Evolutionary conservation across 2,888 invertebrate species (phyloP), one percentile per base, ranked within the genome.

Genomic region (Lacanobia oleracea): DNA sequence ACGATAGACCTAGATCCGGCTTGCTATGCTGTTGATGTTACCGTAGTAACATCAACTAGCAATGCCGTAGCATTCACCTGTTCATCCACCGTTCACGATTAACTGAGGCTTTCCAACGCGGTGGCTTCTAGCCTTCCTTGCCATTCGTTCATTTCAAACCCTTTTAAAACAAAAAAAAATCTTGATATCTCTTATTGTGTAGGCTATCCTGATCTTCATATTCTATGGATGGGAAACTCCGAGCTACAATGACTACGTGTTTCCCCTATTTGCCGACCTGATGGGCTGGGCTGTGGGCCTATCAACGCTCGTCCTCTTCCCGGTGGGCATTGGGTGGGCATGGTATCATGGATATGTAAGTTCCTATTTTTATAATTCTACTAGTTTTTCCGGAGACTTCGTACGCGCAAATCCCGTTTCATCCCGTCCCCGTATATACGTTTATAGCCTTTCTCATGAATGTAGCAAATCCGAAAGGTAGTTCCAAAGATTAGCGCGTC

Each of bases 171-270:
- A 33, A 33, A 3, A 33, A 33, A 6, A 33, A 33, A 33, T 0
- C 33, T 33, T 33, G 33, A 33, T 33, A 33, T 5, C 33, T 5
- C 2, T 4, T 33, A 5, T 6, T 33, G 2, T 37, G n/a, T 93
- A 98, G 98, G 97, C 94, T 45, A 97, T 98, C 64, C 96, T 98
- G 77, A 93, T 97, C 10, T 98, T 98, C 91, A 97, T 98, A 67
- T 97, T 98, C 94, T 91, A 96, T 8, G 97, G 97, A 79, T 97
- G 97, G 96, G 90, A 94, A 23, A 91, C 97, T 0, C 97, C 97
- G 0, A 87, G 91, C 8, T 98, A 98, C 88, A 97, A 96, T 57
- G 94, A 94, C 67, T 97, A 98, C 86, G 89, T 90, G 14, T 98
- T 98, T 90, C 98, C 98, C 0, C 79, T 89, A 16, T 98, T 97